Conservation (phyloP, 2,888 invertebrate genomes). For the Biston betularia region DNA sequence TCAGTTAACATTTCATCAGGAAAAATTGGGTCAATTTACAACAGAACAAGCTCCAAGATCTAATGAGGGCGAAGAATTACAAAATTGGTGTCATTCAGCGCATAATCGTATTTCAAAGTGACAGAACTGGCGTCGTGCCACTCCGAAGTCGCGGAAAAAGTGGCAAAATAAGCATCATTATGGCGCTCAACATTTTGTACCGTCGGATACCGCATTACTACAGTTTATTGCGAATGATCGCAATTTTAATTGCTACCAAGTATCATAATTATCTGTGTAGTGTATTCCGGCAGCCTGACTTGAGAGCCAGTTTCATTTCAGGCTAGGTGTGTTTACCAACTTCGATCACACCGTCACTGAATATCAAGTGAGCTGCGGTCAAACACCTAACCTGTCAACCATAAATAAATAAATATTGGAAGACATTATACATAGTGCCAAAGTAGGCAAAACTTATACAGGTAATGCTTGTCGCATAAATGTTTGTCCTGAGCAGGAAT, state of each 20-base stretch:
- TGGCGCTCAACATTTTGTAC: not conserved
- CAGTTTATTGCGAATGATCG: not conserved
- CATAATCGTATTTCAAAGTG: constrained; percentile 34
- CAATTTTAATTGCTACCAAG: not conserved
- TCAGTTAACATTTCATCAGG: not conserved
- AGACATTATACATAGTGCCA: too few species aligned
- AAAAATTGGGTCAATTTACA: constrained; percentile 31
- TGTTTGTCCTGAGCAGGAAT: too few species aligned
- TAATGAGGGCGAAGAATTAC: constrained; percentile 27
- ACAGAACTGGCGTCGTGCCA: constrained; percentile 31
- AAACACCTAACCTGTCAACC: too few species aligned
- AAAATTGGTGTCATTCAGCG: constrained; percentile 29
- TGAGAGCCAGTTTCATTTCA: too few species aligned
- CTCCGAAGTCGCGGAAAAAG: constrained; percentile 24
- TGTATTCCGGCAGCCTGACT: too few species aligned
- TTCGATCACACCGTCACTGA: too few species aligned
- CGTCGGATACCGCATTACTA: constrained; percentile 3
- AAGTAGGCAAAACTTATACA: too few species aligned
- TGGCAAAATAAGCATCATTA: constrained; percentile 30
- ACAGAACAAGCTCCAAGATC: constrained; percentile 13
- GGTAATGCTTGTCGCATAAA: too few species aligned
- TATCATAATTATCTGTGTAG: too few species aligned
- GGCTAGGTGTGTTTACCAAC: too few species aligned
- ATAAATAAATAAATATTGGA: too few species aligned
- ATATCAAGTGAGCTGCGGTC: too few species aligned